phyloP scores from a whole-genome alignment of 2,888 invertebrate species.

The Eupelmus urozonus region DNA sequence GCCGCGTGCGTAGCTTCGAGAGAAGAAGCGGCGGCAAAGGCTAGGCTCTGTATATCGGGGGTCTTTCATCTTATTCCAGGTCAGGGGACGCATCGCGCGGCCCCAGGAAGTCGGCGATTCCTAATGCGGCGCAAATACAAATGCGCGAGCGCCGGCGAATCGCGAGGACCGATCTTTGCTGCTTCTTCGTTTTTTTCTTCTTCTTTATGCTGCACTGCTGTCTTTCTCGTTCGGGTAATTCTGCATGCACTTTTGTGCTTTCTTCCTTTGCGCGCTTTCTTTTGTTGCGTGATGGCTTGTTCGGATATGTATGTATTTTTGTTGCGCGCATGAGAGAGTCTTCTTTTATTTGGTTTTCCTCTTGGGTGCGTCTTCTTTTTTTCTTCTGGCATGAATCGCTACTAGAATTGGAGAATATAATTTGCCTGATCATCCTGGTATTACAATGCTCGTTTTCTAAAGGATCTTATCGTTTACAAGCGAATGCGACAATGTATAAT shows the following conservation, averaged over 20 bases:
- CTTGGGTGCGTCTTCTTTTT: neutral
- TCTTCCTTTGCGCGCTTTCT: neutral
- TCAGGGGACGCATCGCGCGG: conserved; percentile 63
- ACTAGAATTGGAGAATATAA: conserved; percentile 29
- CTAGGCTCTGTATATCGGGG: conserved; percentile 60
- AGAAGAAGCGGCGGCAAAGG: neutral
- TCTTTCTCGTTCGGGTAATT: conserved; percentile 15
- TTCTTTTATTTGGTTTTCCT: conserved; percentile 11
- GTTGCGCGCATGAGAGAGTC: neutral
- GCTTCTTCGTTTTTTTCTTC: conserved; percentile 13
- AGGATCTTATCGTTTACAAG: too few relatives aligned
- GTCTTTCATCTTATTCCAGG: conserved; percentile 69
- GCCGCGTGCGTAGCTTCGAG: too few relatives aligned
- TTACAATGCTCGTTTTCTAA: too few relatives aligned
- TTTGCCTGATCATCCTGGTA: conserved; percentile 9
- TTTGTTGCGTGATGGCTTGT: neutral
- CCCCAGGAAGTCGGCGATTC: conserved; percentile 65
- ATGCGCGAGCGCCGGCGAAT: conserved; percentile 65
- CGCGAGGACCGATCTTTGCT: conserved; percentile 64
- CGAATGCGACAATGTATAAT: too few relatives aligned
- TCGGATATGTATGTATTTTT: too few relatives aligned
- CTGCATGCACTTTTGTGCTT: neutral
- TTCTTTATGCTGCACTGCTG: conserved; percentile 26
- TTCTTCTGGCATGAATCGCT: conserved; percentile 13
- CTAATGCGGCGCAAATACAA: conserved; percentile 69